These are phyloP conservation scores for Xerus rutilus DNA, from an alignment of 2,797 vertebrate genomes.

Conservation along the genomic window DNA sequence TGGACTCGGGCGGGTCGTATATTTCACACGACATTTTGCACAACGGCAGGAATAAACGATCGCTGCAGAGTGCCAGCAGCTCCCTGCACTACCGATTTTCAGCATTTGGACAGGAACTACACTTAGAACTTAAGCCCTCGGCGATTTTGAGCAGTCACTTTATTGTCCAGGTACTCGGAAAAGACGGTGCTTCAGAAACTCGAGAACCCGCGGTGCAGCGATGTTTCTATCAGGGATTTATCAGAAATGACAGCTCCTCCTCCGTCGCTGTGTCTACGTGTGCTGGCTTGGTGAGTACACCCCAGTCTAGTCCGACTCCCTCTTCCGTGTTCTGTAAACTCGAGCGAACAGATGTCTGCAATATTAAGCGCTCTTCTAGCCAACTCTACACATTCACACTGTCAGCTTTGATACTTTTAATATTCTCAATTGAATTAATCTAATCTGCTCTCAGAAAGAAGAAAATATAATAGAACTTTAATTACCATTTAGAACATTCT, in stretches of 20 bases:
- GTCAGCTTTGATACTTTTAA: conserved; percentile 72
- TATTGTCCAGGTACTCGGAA: conserved; percentile 93
- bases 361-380: conserved; percentile 28
- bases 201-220: conserved; percentile 87
- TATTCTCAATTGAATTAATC: conserved; percentile 74
- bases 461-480: conserved; percentile 79
- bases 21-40: conserved; percentile 93
- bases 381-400: conserved; percentile 56
- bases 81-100: conserved; percentile 95
- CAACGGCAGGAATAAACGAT: conserved; percentile 92
- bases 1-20: conserved; percentile 93
- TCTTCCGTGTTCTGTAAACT: neutral
- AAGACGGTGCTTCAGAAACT: conserved; percentile 89
- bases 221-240: conserved; percentile 98
- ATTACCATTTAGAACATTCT: conserved; percentile 70
- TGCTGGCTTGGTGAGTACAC: conserved; percentile 95
- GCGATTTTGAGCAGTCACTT: conserved; percentile 93
- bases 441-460: conserved; percentile 73
- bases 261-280: conserved; percentile 96
- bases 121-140: conserved; percentile 94
- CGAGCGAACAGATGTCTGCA: conserved; percentile 75
- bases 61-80: conserved; percentile 87
- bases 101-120: conserved; percentile 95
- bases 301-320: neutral
- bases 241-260: conserved; percentile 94